Percentiles rank a stretch among this genome's conserved stretches.
Evolutionary conservation across 1,140 invertebrate species (phyloP).

Genomic region (Leptonema lineaticorne): DNA sequence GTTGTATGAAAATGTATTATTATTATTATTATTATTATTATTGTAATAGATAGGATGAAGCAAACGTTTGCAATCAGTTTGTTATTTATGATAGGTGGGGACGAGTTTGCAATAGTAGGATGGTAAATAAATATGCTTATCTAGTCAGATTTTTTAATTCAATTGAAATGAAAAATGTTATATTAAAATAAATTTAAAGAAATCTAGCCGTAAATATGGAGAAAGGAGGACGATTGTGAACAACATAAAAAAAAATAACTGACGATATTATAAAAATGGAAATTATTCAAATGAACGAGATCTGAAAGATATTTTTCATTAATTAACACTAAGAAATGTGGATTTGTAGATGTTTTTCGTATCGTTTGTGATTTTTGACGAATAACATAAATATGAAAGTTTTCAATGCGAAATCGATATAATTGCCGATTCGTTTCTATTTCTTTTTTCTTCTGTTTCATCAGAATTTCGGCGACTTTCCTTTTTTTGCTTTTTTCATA

Average conservation of each 20-base stretch:
- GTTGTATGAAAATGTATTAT: conserved; percentile 39
- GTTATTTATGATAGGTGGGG: conserved; percentile 35
- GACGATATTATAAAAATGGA: neutral
- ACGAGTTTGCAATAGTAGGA: conserved; percentile 39
- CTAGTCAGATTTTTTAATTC: neutral
- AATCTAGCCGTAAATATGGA: no score
- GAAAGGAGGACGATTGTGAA: neutral
- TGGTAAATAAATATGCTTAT: conserved; percentile 2
- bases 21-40: no score
- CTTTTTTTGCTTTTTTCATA: no score
- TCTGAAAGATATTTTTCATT: neutral
- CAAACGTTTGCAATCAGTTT: conserved; percentile 20
- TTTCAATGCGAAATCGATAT: no score
- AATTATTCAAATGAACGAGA: neutral
- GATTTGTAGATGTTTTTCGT: no score
- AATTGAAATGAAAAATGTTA: conserved; percentile 1
- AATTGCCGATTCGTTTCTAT: no score
- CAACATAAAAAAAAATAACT: neutral
- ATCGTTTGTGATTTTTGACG: no score
- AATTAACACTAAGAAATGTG: no score
- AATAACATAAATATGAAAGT: no score
- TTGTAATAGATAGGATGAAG: conserved; percentile 22
- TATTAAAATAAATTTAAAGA: no score
- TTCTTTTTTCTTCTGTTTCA: no score
- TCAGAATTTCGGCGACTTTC: no score